These are phyloP conservation scores for Oceanodroma leucorhoa DNA, from an alignment of 2,797 vertebrate species.

Conservation along the genomic window DNA sequence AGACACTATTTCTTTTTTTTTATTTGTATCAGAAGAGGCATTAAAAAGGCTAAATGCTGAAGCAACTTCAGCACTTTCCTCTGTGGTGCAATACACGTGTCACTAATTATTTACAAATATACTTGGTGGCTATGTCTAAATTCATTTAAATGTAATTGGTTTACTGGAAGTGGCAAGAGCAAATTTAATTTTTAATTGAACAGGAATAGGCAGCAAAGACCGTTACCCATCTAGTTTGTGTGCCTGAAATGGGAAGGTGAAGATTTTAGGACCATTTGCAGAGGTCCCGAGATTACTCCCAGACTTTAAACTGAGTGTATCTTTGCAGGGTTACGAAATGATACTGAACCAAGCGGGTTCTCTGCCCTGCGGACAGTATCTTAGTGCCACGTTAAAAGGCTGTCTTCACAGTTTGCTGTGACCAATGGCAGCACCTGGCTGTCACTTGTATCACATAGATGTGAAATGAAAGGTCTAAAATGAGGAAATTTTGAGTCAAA, in stretches of 20 bases:
- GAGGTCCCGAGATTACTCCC: background rate
- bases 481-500: background rate
- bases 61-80: background rate
- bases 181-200: background rate
- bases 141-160: background rate
- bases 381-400: accelerated
- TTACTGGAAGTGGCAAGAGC: background rate
- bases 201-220: background rate
- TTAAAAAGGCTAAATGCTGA: background rate
- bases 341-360: background rate
- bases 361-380: background rate
- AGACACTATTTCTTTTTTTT: accelerated
- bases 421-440: background rate
- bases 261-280: background rate
- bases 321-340: background rate
- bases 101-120: background rate
- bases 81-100: background rate
- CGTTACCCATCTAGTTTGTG: background rate
- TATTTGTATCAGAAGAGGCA: background rate
- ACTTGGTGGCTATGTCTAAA: background rate
- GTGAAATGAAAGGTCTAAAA: background rate
- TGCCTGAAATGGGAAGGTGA: background rate
- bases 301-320: background rate
- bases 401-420: background rate
- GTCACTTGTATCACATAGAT: background rate